Evolutionary conservation across 2,797 vertebrate species (phyloP).

Genomic region (Halcyon chelicuti): DNA sequence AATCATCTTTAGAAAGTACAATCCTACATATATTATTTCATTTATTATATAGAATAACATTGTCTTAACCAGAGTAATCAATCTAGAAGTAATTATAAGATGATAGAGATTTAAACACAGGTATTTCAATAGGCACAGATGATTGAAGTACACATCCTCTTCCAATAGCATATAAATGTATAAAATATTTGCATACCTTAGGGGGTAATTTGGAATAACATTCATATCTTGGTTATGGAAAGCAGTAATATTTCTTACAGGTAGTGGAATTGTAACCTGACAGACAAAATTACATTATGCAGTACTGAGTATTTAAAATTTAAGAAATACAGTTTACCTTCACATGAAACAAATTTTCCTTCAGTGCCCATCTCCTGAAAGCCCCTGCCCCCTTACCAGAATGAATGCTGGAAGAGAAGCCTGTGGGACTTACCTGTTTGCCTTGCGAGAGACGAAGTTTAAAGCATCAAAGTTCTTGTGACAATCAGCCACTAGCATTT

Average conservation of each 20-base stretch:
- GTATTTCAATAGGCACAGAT: not conserved
- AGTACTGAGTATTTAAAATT: not conserved
- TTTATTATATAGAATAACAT: not conserved
- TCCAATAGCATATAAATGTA: not conserved
- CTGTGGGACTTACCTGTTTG: constrained; percentile 28
- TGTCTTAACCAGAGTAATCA: not conserved
- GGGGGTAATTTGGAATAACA: not conserved
- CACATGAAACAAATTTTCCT: not conserved
- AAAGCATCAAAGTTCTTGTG: not conserved
- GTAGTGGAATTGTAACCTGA: not conserved
- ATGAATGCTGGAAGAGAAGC: not conserved
- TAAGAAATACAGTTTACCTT: not conserved
- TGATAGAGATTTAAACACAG: not conserved
- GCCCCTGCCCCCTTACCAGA: not conserved
- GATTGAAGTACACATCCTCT: not conserved
- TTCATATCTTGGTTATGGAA: not conserved
- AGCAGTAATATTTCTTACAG: not conserved
- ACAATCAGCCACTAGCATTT: not conserved
- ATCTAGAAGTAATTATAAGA: not conserved
- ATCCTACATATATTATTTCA: not conserved
- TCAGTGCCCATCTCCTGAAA: not conserved
- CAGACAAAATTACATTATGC: not conserved
- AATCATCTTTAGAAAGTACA: not conserved
- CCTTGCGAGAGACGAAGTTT: constrained; percentile 11
- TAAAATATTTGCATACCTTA: not conserved